Conservation (phyloP, 2,797 vertebrate species). For the Nyctibius grandis region DNA sequence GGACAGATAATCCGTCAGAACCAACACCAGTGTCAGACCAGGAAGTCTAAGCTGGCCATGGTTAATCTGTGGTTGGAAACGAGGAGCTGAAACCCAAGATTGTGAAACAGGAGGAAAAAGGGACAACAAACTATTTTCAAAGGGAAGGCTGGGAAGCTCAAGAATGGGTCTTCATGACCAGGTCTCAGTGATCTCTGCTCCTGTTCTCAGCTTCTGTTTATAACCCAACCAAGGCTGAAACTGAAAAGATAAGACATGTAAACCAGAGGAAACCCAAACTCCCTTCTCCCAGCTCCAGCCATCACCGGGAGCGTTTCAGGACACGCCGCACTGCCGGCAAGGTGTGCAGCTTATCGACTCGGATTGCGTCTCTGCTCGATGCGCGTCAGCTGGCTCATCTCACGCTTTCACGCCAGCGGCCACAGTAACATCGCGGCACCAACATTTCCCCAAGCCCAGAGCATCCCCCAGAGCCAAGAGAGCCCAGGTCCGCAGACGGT, state of each 20-base stretch:
- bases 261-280: not conserved
- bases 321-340: not conserved
- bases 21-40: not conserved
- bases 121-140: not conserved
- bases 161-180: not conserved
- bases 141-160: not conserved
- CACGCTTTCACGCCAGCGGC: not conserved
- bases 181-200: not conserved
- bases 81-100: not conserved
- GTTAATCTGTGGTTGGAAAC: not conserved
- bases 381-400: not conserved
- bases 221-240: not conserved
- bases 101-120: not conserved
- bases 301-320: not conserved
- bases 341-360: not conserved
- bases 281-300: not conserved
- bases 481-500: fast-evolving
- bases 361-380: fast-evolving
- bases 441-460: fast-evolving
- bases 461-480: not conserved
- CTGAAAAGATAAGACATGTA: fast-evolving
- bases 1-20: not conserved
- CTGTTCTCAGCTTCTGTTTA: not conserved
- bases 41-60: not conserved
- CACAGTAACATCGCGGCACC: fast-evolving